A percentile compares a stretch with the other conserved stretches of the same genome.
phyloP scores from a whole-genome alignment of 1,140 invertebrate genomes.

The Manduca sexta region DNA sequence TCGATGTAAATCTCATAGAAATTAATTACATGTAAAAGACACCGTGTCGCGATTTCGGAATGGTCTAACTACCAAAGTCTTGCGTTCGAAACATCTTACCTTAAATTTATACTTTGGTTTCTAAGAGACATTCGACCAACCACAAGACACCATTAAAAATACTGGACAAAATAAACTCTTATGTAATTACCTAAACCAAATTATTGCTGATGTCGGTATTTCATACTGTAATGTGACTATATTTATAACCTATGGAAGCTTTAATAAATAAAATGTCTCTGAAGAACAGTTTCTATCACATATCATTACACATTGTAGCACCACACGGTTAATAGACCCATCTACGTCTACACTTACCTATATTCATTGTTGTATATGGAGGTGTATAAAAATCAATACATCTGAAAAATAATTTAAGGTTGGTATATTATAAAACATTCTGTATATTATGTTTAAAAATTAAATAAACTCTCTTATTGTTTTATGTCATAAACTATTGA shows the following conservation, averaged over 20 bases:
- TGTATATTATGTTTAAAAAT: slow-evolving; percentile 69
- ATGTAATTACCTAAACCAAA: slow-evolving; percentile 45
- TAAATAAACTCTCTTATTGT: slow-evolving; percentile 71
- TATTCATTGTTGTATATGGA: slow-evolving; percentile 69
- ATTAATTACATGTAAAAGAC: slow-evolving; percentile 15
- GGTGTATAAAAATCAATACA: slow-evolving; percentile 72
- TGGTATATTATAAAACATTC: slow-evolving; percentile 65
- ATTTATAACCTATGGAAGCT: slow-evolving; percentile 64
- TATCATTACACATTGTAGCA: slow-evolving; percentile 71
- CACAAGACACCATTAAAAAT: slow-evolving; percentile 31
- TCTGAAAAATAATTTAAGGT: slow-evolving; percentile 71
- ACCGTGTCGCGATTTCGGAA: slow-evolving; percentile 14
- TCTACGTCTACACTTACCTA: slow-evolving; percentile 69
- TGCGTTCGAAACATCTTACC: slow-evolving; percentile 19
- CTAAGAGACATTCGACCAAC: slow-evolving; percentile 41
- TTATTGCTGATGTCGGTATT: slow-evolving; percentile 58
- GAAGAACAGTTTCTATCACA: slow-evolving; percentile 71
- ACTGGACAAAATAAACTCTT: slow-evolving; percentile 47
- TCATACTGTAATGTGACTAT: slow-evolving; percentile 52
- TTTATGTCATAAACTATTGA: slow-evolving; percentile 61
- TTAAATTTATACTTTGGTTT: slow-evolving; percentile 40
- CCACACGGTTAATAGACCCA: slow-evolving; percentile 71
- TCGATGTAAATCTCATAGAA: slow-evolving; percentile 25
- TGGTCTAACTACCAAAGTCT: slow-evolving; percentile 11
- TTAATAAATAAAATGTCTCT: slow-evolving; percentile 71